Percentiles rank a stretch among this genome's conserved stretches.
Evolutionary conservation across 2,113 vertebrate species (phyloP).

Genomic region (Triplophysa siluroides): DNA sequence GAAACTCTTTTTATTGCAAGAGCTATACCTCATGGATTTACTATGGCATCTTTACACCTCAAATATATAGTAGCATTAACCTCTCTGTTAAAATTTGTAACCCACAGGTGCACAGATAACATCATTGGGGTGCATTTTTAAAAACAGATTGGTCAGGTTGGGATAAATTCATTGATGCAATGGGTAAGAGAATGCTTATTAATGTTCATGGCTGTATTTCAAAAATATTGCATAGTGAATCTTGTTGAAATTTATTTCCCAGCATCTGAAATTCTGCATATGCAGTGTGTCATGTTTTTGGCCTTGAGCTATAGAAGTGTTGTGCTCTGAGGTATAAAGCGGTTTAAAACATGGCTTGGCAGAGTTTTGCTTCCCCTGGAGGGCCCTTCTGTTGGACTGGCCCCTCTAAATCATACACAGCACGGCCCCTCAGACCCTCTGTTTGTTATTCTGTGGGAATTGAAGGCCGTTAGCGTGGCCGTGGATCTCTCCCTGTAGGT

Average conservation of each 20-base stretch:
- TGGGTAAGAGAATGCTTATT: not conserved
- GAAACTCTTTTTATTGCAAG: conserved; percentile 33
- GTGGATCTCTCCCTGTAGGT: conserved; percentile 1
- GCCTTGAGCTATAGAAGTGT: not conserved
- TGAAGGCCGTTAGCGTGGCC: not conserved
- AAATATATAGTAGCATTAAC: conserved; percentile 35
- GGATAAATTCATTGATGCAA: conserved; percentile 15
- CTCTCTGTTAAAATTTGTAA: conserved; percentile 19
- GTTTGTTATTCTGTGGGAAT: conserved; percentile 47
- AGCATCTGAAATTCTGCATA: conserved; percentile 9
- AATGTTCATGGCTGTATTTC: conserved; percentile 5
- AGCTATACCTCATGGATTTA: conserved; percentile 12
- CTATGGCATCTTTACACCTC: conserved; percentile 31
- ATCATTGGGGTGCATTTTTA: conserved; percentile 9
- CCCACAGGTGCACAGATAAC: conserved; percentile 41
- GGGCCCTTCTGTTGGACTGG: conserved; percentile 33
- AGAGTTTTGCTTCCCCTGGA: conserved; percentile 21
- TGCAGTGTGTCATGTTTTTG: conserved; percentile 29
- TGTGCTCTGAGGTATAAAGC: conserved; percentile 32
- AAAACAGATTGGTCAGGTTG: not conserved
- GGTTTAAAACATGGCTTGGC: conserved; percentile 32
- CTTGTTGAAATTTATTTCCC: conserved; percentile 14
- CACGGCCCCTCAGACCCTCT: conserved; percentile 10
- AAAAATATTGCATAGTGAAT: conserved; percentile 2
- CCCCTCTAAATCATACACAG: conserved; percentile 43